Percentiles rank a stretch among this genome's conserved stretches.
These are phyloP conservation scores for Pterocles orientalis DNA, from an alignment of 2,113 vertebrate species.

Conservation along the genomic window DNA sequence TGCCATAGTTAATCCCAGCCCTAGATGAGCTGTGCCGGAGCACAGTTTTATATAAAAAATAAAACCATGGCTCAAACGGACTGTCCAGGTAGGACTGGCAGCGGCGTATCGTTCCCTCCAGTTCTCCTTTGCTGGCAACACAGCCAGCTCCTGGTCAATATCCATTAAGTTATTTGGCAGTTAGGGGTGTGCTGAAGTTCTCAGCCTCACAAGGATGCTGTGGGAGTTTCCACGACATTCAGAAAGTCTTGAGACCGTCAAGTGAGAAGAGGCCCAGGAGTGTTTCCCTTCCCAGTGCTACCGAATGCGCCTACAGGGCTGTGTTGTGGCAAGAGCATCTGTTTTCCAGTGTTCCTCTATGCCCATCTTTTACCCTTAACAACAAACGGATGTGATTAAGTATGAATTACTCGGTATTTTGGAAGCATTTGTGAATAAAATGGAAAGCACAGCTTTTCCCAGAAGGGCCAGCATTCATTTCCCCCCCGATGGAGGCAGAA, in stretches of 20 bases:
- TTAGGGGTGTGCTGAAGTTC: neutral
- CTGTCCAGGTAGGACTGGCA: neutral
- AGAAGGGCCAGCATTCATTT: neutral
- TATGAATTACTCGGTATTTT: neutral
- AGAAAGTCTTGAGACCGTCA: neutral
- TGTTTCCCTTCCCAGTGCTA: neutral
- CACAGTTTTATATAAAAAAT: neutral
- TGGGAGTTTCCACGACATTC: neutral
- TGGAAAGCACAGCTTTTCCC: neutral
- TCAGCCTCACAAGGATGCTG: neutral
- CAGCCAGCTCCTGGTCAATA: neutral
- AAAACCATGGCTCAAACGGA: fast-evolving
- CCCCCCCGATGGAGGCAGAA: neutral
- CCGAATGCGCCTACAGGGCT: fast-evolving
- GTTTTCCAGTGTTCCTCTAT: neutral
- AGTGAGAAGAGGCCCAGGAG: neutral
- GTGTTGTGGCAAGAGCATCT: neutral
- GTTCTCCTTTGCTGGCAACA: neutral
- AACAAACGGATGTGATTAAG: neutral
- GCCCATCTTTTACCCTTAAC: neutral
- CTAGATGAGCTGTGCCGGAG: neutral
- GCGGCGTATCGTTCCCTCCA: fast-evolving
- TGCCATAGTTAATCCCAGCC: neutral
- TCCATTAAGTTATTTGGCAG: neutral
- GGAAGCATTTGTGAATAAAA: neutral